A percentile compares a stretch with the other conserved stretches of the same genome.
Conservation (phyloP, 2,888 invertebrate species). For the Phania funesta region DNA sequence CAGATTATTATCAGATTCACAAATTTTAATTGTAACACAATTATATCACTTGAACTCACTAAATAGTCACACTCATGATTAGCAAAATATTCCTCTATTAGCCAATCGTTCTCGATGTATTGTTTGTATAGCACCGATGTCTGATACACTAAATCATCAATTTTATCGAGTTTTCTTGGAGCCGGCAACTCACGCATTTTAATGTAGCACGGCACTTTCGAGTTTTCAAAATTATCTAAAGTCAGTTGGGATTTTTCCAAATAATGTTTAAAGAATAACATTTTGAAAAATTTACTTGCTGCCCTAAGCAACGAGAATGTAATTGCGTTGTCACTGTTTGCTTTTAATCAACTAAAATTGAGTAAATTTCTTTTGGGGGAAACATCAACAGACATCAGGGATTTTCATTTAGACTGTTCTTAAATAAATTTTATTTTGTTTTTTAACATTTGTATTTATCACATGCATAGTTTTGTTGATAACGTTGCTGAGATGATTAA, state of each 20-base stretch:
- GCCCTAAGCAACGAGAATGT: constrained; percentile 1
- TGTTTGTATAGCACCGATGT: constrained; percentile 71
- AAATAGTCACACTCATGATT: constrained; percentile 78
- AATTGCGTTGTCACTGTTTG: constrained; percentile 40
- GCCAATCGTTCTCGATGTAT: constrained; percentile 75
- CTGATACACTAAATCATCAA: constrained; percentile 72
- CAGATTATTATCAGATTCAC: too few relatives aligned
- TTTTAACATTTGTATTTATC: too few relatives aligned
- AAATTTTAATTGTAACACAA: background rate
- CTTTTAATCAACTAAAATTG: constrained; percentile 52
- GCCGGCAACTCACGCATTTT: constrained; percentile 75
- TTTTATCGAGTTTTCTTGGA: constrained; percentile 70
- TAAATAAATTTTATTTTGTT: background rate
- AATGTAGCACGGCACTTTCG: constrained; percentile 74
- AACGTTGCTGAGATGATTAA: constrained; percentile 43
- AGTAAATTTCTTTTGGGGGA: background rate
- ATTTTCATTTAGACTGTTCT: background rate
- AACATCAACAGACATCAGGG: constrained; percentile 22
- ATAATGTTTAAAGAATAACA: constrained; percentile 77
- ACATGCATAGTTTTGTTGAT: constrained; percentile 44
- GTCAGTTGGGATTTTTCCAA: constrained; percentile 74
- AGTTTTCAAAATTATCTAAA: constrained; percentile 73
- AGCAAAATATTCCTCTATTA: constrained; percentile 76
- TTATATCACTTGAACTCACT: constrained; percentile 73
- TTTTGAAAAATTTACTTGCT: constrained; percentile 30